Conservation (phyloP, 2,797 vertebrate species). For the Sciurus vulgaris region DNA sequence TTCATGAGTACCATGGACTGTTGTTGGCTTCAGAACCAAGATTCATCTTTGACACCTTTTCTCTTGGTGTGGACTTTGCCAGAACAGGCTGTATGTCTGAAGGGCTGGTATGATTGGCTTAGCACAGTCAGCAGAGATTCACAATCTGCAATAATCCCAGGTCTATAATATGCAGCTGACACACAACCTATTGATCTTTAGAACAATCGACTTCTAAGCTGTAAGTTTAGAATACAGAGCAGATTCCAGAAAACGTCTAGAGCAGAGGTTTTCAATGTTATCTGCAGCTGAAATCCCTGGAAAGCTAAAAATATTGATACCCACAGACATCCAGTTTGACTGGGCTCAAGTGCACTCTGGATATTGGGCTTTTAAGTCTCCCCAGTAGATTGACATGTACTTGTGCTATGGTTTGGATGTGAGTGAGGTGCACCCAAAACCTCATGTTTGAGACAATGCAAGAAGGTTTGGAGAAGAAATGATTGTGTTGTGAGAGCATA, state of each 20-base stretch:
- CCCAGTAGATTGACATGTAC: not conserved
- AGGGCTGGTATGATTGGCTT: not conserved
- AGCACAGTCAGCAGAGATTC: not conserved
- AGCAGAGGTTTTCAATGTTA: not conserved
- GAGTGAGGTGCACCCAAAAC: too few species aligned
- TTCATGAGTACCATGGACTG: not conserved
- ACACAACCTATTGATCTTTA: not conserved
- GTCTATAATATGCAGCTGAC: not conserved
- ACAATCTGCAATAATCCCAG: not conserved
- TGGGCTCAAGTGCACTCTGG: not conserved
- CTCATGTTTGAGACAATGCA: too few species aligned
- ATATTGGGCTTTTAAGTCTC: not conserved
- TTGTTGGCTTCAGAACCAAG: not conserved
- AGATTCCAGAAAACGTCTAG: not conserved
- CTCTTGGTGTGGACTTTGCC: not conserved
- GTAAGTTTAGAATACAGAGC: not conserved
- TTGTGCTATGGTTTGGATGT: not conserved
- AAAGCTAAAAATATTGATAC: not conserved
- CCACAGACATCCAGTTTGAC: not conserved
- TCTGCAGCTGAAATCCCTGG: not conserved
- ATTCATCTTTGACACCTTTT: not conserved
- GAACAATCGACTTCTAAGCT: not conserved
- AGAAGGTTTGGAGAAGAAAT: too few species aligned
- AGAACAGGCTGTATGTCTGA: not conserved
- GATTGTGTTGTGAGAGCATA: too few species aligned